These are phyloP conservation scores for Leucozona laternaria DNA, from an alignment of 2,888 invertebrate genomes.

Conservation along the genomic window DNA sequence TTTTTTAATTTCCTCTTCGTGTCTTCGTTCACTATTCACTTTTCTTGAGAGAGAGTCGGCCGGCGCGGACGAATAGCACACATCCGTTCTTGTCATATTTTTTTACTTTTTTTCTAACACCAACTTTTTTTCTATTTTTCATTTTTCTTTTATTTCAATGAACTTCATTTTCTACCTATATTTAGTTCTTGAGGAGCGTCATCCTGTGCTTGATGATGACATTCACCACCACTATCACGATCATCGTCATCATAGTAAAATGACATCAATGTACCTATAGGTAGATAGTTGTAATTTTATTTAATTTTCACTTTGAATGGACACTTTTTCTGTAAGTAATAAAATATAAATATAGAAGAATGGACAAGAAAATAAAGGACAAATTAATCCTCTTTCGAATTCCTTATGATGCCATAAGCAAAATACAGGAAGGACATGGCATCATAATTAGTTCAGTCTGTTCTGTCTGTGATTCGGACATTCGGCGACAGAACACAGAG, in stretches of 20 bases:
- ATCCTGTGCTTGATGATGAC: not conserved
- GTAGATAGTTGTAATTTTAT: constrained; percentile 48
- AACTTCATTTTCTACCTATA: constrained; percentile 3
- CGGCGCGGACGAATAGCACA: constrained; percentile 48
- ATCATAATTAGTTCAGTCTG: constrained; percentile 70
- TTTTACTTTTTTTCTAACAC: constrained; percentile 38
- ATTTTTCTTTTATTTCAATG: not conserved
- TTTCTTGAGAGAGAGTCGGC: not conserved
- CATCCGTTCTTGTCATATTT: constrained; percentile 38
- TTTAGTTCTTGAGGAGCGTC: not conserved
- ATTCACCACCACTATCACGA: constrained; percentile 2
- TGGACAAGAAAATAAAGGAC: constrained; percentile 43
- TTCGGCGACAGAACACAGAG: constrained; percentile 29
- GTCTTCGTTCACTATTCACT: too few relatives aligned
- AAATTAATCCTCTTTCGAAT: constrained; percentile 71
- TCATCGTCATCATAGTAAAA: not conserved
- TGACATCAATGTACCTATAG: constrained; percentile 42
- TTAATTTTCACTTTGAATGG: constrained; percentile 72
- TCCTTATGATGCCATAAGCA: constrained; percentile 55
- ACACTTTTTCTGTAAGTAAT: constrained; percentile 61
- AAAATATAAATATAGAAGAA: constrained; percentile 31
- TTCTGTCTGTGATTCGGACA: constrained; percentile 67
- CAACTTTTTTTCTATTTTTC: not conserved
- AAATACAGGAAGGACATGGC: constrained; percentile 53
- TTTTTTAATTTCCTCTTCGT: not conserved